Percentiles rank a stretch among this genome's conserved stretches.
Evolutionary conservation across 2,113 vertebrate genomes (phyloP).

Genomic region (Archilochus colubris): DNA sequence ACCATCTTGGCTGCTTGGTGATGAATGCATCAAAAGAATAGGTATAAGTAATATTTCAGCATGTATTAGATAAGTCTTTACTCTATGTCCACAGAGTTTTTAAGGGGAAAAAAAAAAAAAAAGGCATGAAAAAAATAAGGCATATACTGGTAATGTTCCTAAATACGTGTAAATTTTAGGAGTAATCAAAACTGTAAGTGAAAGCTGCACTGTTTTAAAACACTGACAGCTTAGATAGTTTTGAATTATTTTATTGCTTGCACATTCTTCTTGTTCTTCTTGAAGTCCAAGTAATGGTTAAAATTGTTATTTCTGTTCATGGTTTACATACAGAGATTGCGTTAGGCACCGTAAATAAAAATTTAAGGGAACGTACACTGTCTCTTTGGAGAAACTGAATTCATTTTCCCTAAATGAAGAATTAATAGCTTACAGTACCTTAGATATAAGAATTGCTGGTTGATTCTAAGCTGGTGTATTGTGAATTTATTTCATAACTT

Average conservation of each 20-base stretch:
- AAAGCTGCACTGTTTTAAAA: not conserved
- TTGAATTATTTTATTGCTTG: not conserved
- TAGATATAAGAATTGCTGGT: constrained; percentile 31
- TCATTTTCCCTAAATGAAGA: constrained; percentile 64
- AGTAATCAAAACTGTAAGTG: not conserved
- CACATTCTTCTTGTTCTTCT: not conserved
- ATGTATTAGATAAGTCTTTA: not conserved
- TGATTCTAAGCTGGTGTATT: constrained; percentile 53
- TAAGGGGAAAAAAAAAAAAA: not conserved
- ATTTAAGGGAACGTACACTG: not conserved
- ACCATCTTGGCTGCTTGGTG: not conserved
- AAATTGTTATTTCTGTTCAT: not conserved
- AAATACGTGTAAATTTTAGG: not conserved
- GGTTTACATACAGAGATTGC: not conserved
- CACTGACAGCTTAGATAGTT: not conserved
- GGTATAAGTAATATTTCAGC: not conserved
- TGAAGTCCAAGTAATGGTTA: not conserved
- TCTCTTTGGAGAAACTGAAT: constrained; percentile 14
- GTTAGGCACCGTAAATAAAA: not conserved
- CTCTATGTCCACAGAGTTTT: not conserved
- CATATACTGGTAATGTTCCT: not conserved
- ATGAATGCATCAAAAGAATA: not conserved
- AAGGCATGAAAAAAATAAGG: not conserved
- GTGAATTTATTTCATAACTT: constrained; percentile 64
- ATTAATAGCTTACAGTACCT: constrained; percentile 34